phyloP scores from a whole-genome alignment of 2,113 vertebrate species.

The Alethe castanea region DNA sequence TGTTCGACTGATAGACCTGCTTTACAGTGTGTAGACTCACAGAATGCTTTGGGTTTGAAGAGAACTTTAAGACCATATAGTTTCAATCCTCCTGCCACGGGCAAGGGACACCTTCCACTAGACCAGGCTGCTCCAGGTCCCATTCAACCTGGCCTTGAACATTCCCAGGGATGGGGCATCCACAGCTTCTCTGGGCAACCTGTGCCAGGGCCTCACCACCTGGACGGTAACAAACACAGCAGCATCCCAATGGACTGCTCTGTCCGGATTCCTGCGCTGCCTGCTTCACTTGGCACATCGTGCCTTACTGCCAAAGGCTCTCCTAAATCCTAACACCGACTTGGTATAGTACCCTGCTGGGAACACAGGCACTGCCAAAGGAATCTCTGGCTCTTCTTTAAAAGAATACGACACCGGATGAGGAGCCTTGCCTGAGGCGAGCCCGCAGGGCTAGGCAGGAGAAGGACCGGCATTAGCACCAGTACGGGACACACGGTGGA shows the following conservation, averaged over 20 bases:
- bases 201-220: background rate
- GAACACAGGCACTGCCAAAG: background rate
- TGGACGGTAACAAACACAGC: background rate
- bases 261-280: background rate
- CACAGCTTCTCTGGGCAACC: background rate
- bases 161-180: fast-evolving
- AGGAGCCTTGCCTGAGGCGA: background rate
- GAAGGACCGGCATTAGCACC: background rate
- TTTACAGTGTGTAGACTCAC: background rate
- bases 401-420: background rate
- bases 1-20: fast-evolving
- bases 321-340: background rate
- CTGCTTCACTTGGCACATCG: background rate
- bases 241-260: background rate
- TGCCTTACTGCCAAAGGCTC: background rate
- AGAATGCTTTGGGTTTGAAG: background rate
- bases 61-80: background rate
- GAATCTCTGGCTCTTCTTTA: background rate
- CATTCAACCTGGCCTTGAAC: background rate
- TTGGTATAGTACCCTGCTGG: fast-evolving
- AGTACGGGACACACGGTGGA: background rate
- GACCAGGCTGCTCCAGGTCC: fast-evolving
- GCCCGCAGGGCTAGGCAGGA: background rate
- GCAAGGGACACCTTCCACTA: background rate
- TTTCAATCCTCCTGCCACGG: fast-evolving